Conservation (phyloP, 2,113 vertebrate genomes). For the Oncorhynchus clarkii region DNA sequence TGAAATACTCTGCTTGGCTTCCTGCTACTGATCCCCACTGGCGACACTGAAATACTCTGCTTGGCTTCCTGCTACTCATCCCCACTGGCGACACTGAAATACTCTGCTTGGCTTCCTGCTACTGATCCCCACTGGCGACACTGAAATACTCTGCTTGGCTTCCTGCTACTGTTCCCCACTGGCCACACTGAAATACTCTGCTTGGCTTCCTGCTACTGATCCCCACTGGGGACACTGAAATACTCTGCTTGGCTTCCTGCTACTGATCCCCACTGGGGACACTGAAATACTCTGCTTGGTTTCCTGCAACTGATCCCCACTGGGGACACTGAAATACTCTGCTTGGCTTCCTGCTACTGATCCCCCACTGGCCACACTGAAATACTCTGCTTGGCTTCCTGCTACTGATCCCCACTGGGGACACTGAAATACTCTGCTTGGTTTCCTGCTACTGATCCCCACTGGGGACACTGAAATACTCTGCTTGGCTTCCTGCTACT, state of each 20-base stretch:
- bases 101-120: not conserved
- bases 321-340: conserved; percentile 19
- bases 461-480: no score
- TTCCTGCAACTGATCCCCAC: conserved; percentile 26
- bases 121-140: conserved; percentile 24
- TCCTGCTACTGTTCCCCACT: conserved; percentile 26
- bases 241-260: not conserved
- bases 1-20: conserved; percentile 29
- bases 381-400: no score
- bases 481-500: no score
- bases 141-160: conserved; percentile 27
- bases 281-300: conserved; percentile 24
- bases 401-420: no score
- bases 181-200: conserved; percentile 13
- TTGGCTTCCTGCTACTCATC: conserved; percentile 32
- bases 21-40: conserved; percentile 24
- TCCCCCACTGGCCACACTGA: no score
- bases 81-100: conserved; percentile 25
- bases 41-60: conserved; percentile 12
- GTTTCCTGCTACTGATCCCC: no score
- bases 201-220: conserved; percentile 31
- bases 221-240: conserved; percentile 25
- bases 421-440: no score
- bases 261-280: no score
- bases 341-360: no score